Conservation (phyloP, 2,888 invertebrate genomes). For the Ferdinandea cuprea region DNA sequence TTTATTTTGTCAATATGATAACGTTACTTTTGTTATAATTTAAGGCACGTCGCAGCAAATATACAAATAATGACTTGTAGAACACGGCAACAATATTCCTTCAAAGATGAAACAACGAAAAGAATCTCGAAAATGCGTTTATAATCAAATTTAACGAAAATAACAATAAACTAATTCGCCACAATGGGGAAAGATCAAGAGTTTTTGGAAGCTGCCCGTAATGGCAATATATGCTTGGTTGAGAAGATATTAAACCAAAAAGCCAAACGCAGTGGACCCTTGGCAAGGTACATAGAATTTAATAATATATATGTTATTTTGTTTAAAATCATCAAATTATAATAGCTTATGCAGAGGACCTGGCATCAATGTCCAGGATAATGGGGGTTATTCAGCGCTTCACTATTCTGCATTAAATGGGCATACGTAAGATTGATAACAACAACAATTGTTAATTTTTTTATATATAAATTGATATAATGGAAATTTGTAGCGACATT, state of each 20-base stretch:
- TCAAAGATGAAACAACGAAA: neutral
- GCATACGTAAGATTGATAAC: slow-evolving; percentile 88
- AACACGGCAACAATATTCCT: neutral
- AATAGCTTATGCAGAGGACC: slow-evolving; percentile 91
- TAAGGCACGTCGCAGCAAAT: too few species aligned
- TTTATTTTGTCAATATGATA: too few species aligned
- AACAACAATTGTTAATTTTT: too few species aligned
- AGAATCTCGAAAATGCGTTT: neutral
- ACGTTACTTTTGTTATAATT: neutral
- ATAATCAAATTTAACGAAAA: neutral
- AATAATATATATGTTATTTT: neutral
- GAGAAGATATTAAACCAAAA: slow-evolving; percentile 95
- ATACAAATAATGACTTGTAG: neutral
- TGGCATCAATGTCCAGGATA: slow-evolving; percentile 96
- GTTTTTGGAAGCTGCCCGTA: slow-evolving; percentile 96
- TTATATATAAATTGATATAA: neutral
- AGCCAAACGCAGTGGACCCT: slow-evolving; percentile 95
- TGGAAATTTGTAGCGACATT: slow-evolving; percentile 86
- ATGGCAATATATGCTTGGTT: slow-evolving; percentile 93
- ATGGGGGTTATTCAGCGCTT: slow-evolving; percentile 95
- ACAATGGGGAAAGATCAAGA: slow-evolving; percentile 98
- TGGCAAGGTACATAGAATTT: slow-evolving; percentile 90
- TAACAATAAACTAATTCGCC: neutral
- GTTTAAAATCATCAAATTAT: neutral
- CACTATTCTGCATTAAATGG: slow-evolving; percentile 97